Base-by-base conservation (phyloP, 2,797 vertebrate genomes). In the Lagorchestes hirsutus region DNA sequence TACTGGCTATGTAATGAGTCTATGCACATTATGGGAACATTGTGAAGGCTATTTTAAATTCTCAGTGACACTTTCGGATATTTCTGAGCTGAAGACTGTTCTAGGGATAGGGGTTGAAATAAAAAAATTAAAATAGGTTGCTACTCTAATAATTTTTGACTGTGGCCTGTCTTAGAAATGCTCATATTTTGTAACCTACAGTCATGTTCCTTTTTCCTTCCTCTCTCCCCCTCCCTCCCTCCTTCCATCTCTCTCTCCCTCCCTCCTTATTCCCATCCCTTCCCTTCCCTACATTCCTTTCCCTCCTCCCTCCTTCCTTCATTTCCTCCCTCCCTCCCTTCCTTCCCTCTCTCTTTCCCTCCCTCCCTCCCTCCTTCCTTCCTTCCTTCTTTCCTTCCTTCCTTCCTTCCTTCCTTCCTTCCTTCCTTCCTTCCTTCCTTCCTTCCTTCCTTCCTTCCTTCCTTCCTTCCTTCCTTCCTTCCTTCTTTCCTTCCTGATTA, bases 341-440 rank as follows among this genome's bases (percentile, higher is more conserved):
- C 0, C 29, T 12, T 1, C 28, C 29, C 58, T 27, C 0, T 31
- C 58, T 3, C 2, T 59, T 1, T 27, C 9, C 28, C 27, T 4
- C 5, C 29, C 1, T 8, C 0, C 29, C 10, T 10, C 3, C 11
- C 2, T 2, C 0, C 13, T 3, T 29, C 1, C 31, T 4, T 31
- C 4, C 34, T 5, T 31, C 3, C 14, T 5, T 11, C 29, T 34
- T 27, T 24, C 27, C 8, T 28, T 24, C 1, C 8, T 10, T 24
- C 27, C 8, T 2, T 46, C 46, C 46, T 3, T 34, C 31, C 31
- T 4, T 59, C 31, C 59, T 34, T 62, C 59, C 31, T 34, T 34
- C 10, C 58, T 59, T 31, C 58, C 9, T 12, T 31, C 29, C 29
- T 31, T 31, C 29, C 3, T 13, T 62, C 11, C 29, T 13, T 31